Evolutionary conservation across 2,797 vertebrate genomes (phyloP).

Genomic region (Pogonophryne albipinna): DNA sequence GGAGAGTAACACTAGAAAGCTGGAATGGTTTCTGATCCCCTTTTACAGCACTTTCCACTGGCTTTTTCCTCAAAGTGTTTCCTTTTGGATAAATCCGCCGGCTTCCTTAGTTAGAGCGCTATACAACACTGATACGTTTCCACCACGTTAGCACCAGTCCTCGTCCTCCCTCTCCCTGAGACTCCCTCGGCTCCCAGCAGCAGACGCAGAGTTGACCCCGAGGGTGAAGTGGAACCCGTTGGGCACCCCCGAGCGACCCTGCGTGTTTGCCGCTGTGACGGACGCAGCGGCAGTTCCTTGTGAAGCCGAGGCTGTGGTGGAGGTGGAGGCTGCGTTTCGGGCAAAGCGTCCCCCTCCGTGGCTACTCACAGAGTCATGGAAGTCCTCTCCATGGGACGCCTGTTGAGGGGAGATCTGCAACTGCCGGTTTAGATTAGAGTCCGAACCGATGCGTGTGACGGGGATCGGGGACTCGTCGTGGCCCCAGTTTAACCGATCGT

Average conservation of each 20-base stretch:
- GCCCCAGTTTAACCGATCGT: conserved; percentile 85
- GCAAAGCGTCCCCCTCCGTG: conserved; percentile 88
- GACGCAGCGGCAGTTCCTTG: conserved; percentile 76
- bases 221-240: conserved; percentile 96
- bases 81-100: conserved; percentile 8
- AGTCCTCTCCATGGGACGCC: conserved; percentile 88
- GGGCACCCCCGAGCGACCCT: conserved; percentile 90
- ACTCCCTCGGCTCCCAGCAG: conserved; percentile 84
- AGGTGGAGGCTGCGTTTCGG: conserved; percentile 82
- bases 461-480: conserved; percentile 80
- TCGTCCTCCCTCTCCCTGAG: conserved; percentile 92
- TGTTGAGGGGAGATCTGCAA: conserved; percentile 70
- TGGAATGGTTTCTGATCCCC: conserved; percentile 70
- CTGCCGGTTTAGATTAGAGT: conserved; percentile 88
- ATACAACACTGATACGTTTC: conserved; percentile 27
- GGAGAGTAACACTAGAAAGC: conserved; percentile 64
- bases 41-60: conserved; percentile 52
- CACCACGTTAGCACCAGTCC: conserved; percentile 93
- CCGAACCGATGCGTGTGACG: conserved; percentile 90
- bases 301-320: conserved; percentile 73
- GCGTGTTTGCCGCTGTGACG: conserved; percentile 80
- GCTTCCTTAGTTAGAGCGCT: conserved; percentile 31
- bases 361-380: conserved; percentile 92
- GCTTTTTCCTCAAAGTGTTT: conserved; percentile 29
- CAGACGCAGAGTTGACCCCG: conserved; percentile 85